Evolutionary conservation across 2,888 invertebrate species (phyloP).

Genomic region (Eledone cirrhosa): DNA sequence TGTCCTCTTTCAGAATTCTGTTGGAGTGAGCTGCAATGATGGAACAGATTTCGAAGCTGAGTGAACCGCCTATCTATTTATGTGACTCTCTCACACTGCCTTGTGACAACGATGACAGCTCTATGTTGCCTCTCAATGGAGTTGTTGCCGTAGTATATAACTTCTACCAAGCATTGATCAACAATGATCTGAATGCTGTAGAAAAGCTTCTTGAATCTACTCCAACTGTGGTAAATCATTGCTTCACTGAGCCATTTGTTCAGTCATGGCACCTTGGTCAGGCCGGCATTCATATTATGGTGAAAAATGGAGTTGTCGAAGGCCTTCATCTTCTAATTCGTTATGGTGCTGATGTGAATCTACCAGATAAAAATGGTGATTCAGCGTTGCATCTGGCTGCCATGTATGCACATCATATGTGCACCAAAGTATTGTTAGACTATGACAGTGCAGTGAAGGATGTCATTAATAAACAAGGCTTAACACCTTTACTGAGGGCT

Average conservation of each 20-base stretch:
- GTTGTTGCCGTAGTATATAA: constrained; percentile 28
- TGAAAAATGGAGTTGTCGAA: constrained; percentile 39
- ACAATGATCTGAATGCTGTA: constrained; percentile 41
- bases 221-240: constrained; percentile 43
- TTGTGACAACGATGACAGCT: constrained; percentile 18
- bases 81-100: constrained; percentile 19
- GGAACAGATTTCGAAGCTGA: constrained; percentile 16
- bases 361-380: constrained; percentile 48
- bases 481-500: constrained; percentile 53
- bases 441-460: constrained; percentile 42
- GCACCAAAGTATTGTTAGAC: constrained; percentile 46
- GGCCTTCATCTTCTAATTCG: constrained; percentile 43
- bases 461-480: constrained; percentile 48
- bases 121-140: constrained; percentile 7
- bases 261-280: constrained; percentile 45
- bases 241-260: constrained; percentile 45
- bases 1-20: constrained; percentile 24
- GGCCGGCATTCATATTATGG: constrained; percentile 46
- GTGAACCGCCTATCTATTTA: constrained; percentile 16
- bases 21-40: constrained; percentile 26
- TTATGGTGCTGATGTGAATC: constrained; percentile 43
- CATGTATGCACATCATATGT: constrained; percentile 48
- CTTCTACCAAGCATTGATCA: constrained; percentile 46
- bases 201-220: constrained; percentile 36
- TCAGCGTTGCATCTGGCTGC: constrained; percentile 51